Base-by-base conservation (phyloP, 2,113 vertebrate species). In the Cyprichromis sp. region DNA sequence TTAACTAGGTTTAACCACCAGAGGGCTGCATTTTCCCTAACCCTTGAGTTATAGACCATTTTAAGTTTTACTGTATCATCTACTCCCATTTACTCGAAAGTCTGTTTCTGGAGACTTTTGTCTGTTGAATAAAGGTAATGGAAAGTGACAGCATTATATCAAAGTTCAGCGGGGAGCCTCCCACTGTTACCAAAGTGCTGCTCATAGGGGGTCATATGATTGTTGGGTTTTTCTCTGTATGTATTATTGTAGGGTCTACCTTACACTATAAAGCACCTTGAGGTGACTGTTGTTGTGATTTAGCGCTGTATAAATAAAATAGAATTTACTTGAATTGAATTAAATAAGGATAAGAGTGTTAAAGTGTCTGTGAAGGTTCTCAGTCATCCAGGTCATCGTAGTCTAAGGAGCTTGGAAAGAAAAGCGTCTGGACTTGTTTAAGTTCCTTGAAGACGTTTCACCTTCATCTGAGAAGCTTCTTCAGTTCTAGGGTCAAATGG, bases 41-140 rank as follows among this genome's bases (percentile, higher is more conserved):
- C 14, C 57, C 14, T 21, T 68, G 61, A 38, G 19, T 38, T 68
- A 21, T n/a, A 68, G 10, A 8, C 11, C 8, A 24, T 71, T 42
- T 9, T 6, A 42, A 42, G 12, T 6, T 42, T 42, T 42, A 40
- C 12, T 16, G 13, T 42, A 71, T 71, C 5, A 40, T 21, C 63
- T 68, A 0, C 36, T 21, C 7, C 0, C n/a, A 68, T 21, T 68
- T 68, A 12, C n/a, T 24, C 12, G 0, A 24, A 40, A 71, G 36
- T 8, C 63, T 21, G 63, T 68, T 40, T 68, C n/a, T 68, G n/a
- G 12, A 21, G 7, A 68, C 19, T n/a, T 38, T 38, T 36, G 61
- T 66, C 17, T 66, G 10, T 66, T 40, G 36, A 40, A 40, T 40
- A 40, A 38, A 68, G 7, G 4, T 11, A 14, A 40, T 40, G 11